These are phyloP conservation scores for Eilema depressum DNA, from an alignment of 2,888 invertebrate genomes.

Conservation along the genomic window DNA sequence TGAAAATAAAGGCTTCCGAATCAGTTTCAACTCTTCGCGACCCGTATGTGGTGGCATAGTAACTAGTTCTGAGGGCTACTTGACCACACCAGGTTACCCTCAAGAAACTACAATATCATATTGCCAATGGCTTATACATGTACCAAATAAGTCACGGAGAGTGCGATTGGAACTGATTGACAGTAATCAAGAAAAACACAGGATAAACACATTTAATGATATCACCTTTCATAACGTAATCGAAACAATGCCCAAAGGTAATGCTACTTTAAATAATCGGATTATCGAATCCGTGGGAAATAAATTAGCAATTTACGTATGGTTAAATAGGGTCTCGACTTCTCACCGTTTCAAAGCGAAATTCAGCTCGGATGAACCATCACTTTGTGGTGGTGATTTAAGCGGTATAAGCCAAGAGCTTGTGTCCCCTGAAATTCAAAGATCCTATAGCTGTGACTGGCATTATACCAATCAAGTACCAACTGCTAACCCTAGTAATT, in stretches of 20 bases:
- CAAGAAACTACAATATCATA: slow-evolving; percentile 65
- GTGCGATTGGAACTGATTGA: slow-evolving; percentile 84
- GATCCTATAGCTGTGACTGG: slow-evolving; percentile 74
- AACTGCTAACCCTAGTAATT: slow-evolving; percentile 24
- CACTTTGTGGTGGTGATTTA: slow-evolving; percentile 73
- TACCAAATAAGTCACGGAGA: slow-evolving; percentile 72
- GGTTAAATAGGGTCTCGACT: slow-evolving; percentile 75
- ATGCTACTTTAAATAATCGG: slow-evolving; percentile 39
- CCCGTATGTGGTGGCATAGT: slow-evolving; percentile 90
- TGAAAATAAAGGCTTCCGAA: slow-evolving; percentile 85
- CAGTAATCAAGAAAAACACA: slow-evolving; percentile 72
- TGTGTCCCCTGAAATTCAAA: slow-evolving; percentile 62
- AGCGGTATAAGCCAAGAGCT: slow-evolving; percentile 63
- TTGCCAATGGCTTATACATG: slow-evolving; percentile 73
- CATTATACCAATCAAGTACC: slow-evolving; percentile 55
- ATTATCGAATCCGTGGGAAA: slow-evolving; percentile 89
- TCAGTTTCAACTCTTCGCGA: slow-evolving; percentile 87
- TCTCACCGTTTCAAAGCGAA: slow-evolving; percentile 91
- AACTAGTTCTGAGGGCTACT: slow-evolving; percentile 88
- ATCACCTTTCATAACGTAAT: slow-evolving; percentile 73
- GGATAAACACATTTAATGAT: slow-evolving; percentile 86
- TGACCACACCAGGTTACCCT: slow-evolving; percentile 91
- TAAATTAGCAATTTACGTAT: slow-evolving; percentile 88
- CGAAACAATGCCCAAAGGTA: slow-evolving; percentile 58
- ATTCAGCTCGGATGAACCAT: slow-evolving; percentile 88